These are phyloP conservation scores for Turritopsis rubra DNA, from an alignment of 30 jellyfish, hydroid and myxozoan species.

Conservation along the genomic window DNA sequence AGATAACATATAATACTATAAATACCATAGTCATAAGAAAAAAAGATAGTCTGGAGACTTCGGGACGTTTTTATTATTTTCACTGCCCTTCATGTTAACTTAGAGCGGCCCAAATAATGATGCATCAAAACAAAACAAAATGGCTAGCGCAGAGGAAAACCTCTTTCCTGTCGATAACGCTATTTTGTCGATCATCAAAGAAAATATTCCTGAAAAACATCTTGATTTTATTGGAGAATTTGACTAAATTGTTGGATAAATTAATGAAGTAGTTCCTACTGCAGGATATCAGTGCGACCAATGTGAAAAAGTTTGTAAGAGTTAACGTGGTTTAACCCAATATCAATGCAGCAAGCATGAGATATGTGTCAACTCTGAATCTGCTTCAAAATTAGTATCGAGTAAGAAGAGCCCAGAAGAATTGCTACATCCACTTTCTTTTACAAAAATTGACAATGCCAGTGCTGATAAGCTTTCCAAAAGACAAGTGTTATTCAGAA, in stretches of 20 bases:
- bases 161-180: not conserved
- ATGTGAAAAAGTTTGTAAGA: not conserved
- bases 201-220: not conserved
- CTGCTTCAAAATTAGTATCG: not conserved
- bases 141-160: not conserved
- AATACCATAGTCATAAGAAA: no score
- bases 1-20: no score
- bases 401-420: slow-evolving; percentile 25
- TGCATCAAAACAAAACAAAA: not conserved
- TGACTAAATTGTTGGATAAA: not conserved
- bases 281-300: not conserved
- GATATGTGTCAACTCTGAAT: not conserved
- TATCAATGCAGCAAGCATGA: not conserved
- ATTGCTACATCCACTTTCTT: slow-evolving; percentile 40
- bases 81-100: no score
- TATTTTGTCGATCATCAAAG: not conserved
- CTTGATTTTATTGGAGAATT: not conserved
- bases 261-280: not conserved
- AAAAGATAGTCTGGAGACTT: no score
- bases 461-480: slow-evolving; percentile 33
- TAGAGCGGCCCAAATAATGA: slow-evolving; percentile 7
- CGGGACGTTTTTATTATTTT: no score
- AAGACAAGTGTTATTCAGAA: slow-evolving; percentile 52
- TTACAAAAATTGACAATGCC: slow-evolving; percentile 13
- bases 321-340: slow-evolving; percentile 7